Evolutionary conservation across 2,797 vertebrate genomes (phyloP).

Genomic region (Crenichthys baileyi): DNA sequence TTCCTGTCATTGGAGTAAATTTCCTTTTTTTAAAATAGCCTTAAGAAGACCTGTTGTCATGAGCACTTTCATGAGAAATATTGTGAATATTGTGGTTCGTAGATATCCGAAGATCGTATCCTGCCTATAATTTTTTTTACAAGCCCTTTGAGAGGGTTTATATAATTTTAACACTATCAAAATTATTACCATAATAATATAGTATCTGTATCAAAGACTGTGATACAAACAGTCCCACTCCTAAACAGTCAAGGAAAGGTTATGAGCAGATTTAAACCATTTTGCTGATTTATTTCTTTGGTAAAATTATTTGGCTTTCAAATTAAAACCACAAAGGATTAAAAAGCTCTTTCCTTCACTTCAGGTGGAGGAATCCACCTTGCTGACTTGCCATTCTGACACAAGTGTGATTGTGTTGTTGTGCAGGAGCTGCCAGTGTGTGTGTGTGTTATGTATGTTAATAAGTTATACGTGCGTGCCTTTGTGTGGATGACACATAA

Average conservation of each 20-base stretch:
- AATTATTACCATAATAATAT: background rate
- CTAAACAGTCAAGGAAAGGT: background rate
- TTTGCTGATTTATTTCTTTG: background rate
- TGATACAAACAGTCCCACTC: background rate
- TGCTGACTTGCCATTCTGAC: conserved; percentile 42
- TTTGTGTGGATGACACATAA: conserved; percentile 62
- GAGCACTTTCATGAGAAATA: background rate
- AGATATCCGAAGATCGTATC: background rate
- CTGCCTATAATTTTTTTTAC: background rate
- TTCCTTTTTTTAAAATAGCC: too few relatives aligned
- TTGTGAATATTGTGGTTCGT: background rate
- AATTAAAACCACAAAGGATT: conserved; percentile 50
- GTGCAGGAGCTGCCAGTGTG: conserved; percentile 4
- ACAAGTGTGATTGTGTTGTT: conserved; percentile 25
- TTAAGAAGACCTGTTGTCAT: too few relatives aligned
- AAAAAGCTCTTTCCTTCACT: conserved; percentile 51
- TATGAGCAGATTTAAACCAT: background rate
- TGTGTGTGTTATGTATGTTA: conserved; percentile 31
- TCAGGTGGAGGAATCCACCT: conserved; percentile 61
- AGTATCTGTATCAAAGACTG: background rate
- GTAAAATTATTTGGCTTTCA: background rate
- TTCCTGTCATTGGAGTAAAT: too few relatives aligned
- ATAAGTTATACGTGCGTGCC: conserved; percentile 45
- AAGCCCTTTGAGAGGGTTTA: background rate
- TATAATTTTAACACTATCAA: background rate